Evolutionary conservation across 2,888 invertebrate genomes (phyloP), one percentile per base, ranked within the genome.

Genomic region (Rhaphigaster nebulosa): DNA sequence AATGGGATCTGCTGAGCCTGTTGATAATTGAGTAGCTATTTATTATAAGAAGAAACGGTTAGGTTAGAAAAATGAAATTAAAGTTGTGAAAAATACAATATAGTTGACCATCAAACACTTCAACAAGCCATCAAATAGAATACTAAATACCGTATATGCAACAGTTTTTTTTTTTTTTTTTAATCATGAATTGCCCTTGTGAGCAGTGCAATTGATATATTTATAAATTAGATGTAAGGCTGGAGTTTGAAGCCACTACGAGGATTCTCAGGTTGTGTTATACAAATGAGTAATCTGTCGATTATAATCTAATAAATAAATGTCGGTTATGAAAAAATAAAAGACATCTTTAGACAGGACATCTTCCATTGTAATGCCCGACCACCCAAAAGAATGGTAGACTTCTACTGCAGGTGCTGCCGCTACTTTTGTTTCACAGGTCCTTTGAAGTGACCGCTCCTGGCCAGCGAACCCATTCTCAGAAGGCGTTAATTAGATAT

Each of bases 401-500:
- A 15, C 5, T 10, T 38, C 70, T 20, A 76, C 70, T 76, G 70
- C 70, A 76, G 70, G 34, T 76, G 34, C 65, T 65, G n/a, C 18
- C 65, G 38, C 70, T 20, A 65, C 65, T 65, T 65, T 65, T 65
- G 65, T 65, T 29, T 65, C 65, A 29, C 65, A 65, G 29, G 1
- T 20, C 29, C 34, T 76, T 38, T 76, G 34, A 76, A 76, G 70
- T 76, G 70, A 76, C 84, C 45, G 45, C n/a, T 45, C 45, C 45
- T 84, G 45, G 84, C 41, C 84, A 50, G n/a, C 84, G 45, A 84
- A 84, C 84, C 84, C 26, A 10, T 84, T 84, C 84, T 50, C 26
- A 5, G 84, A 84, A 84, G 26, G 12, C 15, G 45, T 50, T 50
- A 45, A 84, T 84, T 45, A 84, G 45, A 84, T 84, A n/a, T 45